phyloP scores from a whole-genome alignment of 2,797 vertebrate species.

The Phoebastria nigripes region DNA sequence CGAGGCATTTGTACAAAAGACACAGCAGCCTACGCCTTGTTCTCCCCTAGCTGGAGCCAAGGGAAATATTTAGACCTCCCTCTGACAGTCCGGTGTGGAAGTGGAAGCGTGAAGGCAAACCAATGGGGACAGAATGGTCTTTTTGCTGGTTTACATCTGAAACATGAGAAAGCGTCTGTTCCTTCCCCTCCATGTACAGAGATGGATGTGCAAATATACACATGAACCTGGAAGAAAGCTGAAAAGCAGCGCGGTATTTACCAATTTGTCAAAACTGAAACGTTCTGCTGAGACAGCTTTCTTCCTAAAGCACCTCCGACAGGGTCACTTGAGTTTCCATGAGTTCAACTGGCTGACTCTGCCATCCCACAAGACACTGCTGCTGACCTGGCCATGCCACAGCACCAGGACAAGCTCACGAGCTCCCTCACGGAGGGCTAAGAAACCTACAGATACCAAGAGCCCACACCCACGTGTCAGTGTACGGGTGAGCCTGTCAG shows the following conservation, averaged over 20 bases:
- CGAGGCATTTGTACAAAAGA: not conserved
- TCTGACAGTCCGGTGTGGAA: not conserved
- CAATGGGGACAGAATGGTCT: not conserved
- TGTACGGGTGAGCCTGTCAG: fast-evolving
- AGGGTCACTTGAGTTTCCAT: not conserved
- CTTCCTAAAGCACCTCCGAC: not conserved
- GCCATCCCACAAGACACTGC: fast-evolving
- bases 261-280: not conserved
- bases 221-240: not conserved
- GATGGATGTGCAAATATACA: not conserved
- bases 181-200: not conserved
- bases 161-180: not conserved
- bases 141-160: not conserved
- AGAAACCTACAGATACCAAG: not conserved
- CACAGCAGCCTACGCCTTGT: not conserved
- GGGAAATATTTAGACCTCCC: not conserved
- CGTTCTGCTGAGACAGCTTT: not conserved
- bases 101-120: not conserved
- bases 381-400: not conserved
- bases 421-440: not conserved
- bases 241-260: not conserved
- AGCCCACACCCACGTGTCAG: fast-evolving
- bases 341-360: not conserved
- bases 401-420: not conserved
- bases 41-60: not conserved